phyloP scores from a whole-genome alignment of 2,113 vertebrate genomes.

The Chunga burmeisteri region DNA sequence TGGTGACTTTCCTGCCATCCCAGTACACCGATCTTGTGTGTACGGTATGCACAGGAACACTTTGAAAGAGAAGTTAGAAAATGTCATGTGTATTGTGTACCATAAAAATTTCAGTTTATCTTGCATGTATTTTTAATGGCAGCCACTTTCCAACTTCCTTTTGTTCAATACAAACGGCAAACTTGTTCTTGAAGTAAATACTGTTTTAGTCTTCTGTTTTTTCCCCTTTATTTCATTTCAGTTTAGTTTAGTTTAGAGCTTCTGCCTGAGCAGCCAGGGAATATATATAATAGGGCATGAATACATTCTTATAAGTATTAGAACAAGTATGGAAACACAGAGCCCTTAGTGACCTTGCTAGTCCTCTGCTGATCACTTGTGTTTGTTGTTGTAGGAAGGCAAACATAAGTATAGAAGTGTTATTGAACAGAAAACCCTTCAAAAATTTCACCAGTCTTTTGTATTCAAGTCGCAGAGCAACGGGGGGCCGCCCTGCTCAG shows the following conservation, averaged over 20 bases:
- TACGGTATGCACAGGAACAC: constrained; percentile 32
- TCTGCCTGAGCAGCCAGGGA: constrained; percentile 65
- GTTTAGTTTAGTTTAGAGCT: constrained; percentile 63
- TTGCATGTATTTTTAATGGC: constrained; percentile 72
- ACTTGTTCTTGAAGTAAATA: constrained; percentile 73
- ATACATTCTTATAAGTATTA: constrained; percentile 84
- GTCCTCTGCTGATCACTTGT: constrained; percentile 80
- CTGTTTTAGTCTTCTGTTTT: constrained; percentile 67
- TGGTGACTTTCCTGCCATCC: constrained; percentile 44
- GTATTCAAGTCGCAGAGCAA: constrained; percentile 78
- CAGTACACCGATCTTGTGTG: constrained; percentile 35
- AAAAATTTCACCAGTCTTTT: constrained; percentile 84
- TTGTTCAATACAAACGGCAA: constrained; percentile 66
- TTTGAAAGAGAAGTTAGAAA: constrained; percentile 58
- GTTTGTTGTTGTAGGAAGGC: constrained; percentile 81
- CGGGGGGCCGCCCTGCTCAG: constrained; percentile 79
- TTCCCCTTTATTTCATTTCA: constrained; percentile 56
- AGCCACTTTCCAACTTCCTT: constrained; percentile 63
- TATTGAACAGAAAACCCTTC: constrained; percentile 83
- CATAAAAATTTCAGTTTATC: constrained; percentile 66
- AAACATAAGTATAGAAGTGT: constrained; percentile 82
- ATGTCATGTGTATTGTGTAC: constrained; percentile 56
- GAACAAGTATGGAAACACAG: constrained; percentile 77
- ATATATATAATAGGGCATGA: constrained; percentile 77
- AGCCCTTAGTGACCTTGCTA: constrained; percentile 76